These are phyloP conservation scores for Alligator sinensis DNA, from an alignment of 2,113 vertebrate genomes.

Conservation along the genomic window DNA sequence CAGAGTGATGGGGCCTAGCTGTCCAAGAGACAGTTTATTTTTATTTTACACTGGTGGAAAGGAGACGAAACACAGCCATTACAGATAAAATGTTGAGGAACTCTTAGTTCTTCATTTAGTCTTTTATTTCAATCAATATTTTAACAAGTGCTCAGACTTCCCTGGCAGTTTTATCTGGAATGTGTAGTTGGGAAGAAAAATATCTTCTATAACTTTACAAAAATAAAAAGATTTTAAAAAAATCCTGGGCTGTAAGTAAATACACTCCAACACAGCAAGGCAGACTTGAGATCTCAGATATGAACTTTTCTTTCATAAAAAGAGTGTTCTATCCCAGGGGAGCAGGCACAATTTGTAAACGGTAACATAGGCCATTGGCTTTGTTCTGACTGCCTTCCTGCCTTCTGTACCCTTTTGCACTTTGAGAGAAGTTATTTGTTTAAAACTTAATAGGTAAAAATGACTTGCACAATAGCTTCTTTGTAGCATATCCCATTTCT, in stretches of 20 bases:
- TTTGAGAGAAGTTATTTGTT: neutral
- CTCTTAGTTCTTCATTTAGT: conserved; percentile 13
- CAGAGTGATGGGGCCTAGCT: neutral
- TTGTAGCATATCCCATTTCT: neutral
- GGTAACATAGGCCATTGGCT: conserved; percentile 13
- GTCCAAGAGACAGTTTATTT: neutral
- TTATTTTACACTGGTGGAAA: neutral
- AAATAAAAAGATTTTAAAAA: conserved; percentile 54
- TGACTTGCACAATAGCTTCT: neutral
- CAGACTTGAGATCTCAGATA: conserved; percentile 2
- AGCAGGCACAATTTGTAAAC: conserved; percentile 30
- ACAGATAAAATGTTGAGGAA: neutral
- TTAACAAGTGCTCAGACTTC: conserved; percentile 66
- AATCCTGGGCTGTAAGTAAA: conserved; percentile 53
- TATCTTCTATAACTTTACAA: conserved; percentile 62
- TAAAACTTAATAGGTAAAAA: conserved; percentile 8
- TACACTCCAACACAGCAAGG: neutral
- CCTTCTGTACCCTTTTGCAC: conserved; percentile 34
- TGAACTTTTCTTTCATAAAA: neutral
- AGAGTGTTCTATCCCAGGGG: neutral
- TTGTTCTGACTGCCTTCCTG: neutral
- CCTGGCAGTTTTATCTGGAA: conserved; percentile 62
- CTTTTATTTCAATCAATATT: conserved; percentile 66
- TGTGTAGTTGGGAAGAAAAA: conserved; percentile 49
- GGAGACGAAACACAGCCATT: neutral